Evolutionary conservation across 2,888 invertebrate genomes (phyloP).

Genomic region (Drosophila mulleri): DNA sequence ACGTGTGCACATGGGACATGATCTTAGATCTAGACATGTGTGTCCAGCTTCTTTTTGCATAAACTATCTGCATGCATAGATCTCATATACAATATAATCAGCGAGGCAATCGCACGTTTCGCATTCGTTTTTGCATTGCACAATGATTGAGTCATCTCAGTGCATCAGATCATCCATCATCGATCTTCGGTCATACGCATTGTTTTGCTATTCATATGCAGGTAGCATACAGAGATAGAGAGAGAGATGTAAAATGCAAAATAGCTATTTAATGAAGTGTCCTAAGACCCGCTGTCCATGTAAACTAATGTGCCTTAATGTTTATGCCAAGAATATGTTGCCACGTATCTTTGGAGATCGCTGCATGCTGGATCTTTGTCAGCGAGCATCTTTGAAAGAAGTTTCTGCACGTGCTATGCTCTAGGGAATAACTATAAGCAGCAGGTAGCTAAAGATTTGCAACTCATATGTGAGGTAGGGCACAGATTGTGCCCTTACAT

Average conservation of each 20-base stretch:
- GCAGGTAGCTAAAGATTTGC: constrained; percentile 6
- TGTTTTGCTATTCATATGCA: constrained; percentile 18
- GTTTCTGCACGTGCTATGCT: constrained; percentile 53
- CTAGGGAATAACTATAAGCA: constrained; percentile 30
- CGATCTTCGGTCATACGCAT: constrained; percentile 9
- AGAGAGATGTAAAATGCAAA: constrained; percentile 33
- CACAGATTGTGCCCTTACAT: not conserved
- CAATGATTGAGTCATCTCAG: constrained; percentile 76
- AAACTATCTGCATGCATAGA: constrained; percentile 1
- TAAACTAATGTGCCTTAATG: constrained; percentile 65
- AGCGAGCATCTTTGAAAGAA: not conserved
- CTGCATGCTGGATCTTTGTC: constrained; percentile 1
- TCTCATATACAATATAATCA: constrained; percentile 25
- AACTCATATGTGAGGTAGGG: constrained; percentile 14
- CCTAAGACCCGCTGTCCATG: constrained; percentile 19
- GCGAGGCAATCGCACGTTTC: constrained; percentile 37
- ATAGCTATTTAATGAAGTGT: constrained; percentile 75
- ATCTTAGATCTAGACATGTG: constrained; percentile 44
- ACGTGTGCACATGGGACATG: constrained; percentile 39
- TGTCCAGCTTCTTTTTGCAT: constrained; percentile 14
- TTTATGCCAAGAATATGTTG: constrained; percentile 63
- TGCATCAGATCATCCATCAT: constrained; percentile 35
- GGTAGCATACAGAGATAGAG: not conserved
- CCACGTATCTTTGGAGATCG: constrained; percentile 22
- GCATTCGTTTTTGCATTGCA: constrained; percentile 35